Evolutionary conservation across 2,888 invertebrate genomes (phyloP).

Genomic region (Patella pellucida): DNA sequence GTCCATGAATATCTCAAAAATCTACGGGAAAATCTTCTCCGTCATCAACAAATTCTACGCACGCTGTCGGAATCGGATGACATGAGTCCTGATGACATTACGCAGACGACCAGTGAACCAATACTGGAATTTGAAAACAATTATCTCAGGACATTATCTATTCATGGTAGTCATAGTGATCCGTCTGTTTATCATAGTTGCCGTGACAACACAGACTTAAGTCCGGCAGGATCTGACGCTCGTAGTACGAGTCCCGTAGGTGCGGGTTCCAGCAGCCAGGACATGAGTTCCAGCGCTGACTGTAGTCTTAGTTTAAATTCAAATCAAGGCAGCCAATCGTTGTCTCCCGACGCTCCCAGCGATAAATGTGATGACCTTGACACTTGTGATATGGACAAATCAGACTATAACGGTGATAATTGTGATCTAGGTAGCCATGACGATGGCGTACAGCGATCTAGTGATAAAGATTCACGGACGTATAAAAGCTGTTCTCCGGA

Average conservation of each 20-base stretch:
- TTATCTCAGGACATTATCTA: slow-evolving; percentile 13
- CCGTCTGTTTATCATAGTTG: slow-evolving; percentile 54
- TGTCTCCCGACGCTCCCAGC: slow-evolving; percentile 39
- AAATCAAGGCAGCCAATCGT: slow-evolving; percentile 42
- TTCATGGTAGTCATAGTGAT: slow-evolving; percentile 50
- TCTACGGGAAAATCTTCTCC: slow-evolving; percentile 30
- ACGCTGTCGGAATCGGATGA: background rate
- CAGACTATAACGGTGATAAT: slow-evolving; percentile 20
- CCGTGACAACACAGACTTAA: slow-evolving; percentile 29
- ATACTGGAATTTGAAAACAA: slow-evolving; percentile 23
- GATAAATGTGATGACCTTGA: slow-evolving; percentile 31
- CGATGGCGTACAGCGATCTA: background rate
- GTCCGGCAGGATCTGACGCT: slow-evolving; percentile 35
- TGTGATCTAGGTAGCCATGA: slow-evolving; percentile 24
- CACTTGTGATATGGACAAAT: slow-evolving; percentile 27
- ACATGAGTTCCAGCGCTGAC: slow-evolving; percentile 56
- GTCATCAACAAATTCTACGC: slow-evolving; percentile 11
- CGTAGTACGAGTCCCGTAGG: slow-evolving; percentile 44
- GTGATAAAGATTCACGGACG: background rate
- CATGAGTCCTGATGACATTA: slow-evolving; percentile 13
- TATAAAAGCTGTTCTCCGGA: background rate
- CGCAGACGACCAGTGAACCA: slow-evolving; percentile 27
- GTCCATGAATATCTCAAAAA: slow-evolving; percentile 26
- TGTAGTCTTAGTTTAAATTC: slow-evolving; percentile 47
- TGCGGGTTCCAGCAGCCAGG: slow-evolving; percentile 46